A percentile compares a stretch with the other conserved stretches of the same genome.
phyloP scores from a whole-genome alignment of 1,140 invertebrate species.

The Ruditapes philippinarum region DNA sequence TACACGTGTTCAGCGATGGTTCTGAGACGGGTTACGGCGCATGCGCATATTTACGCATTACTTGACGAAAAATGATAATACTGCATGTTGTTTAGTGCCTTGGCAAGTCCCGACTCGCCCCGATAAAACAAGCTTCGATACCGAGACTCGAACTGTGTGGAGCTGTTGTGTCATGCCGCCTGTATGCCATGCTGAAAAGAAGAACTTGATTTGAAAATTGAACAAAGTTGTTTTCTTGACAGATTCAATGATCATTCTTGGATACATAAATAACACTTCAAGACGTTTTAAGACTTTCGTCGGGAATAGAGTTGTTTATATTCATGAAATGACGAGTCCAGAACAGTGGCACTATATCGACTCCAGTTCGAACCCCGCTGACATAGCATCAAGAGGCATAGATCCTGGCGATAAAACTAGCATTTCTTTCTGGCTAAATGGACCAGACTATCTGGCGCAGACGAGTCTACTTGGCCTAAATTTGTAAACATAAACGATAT shows the following conservation, averaged over 20 bases:
- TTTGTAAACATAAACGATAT: background rate
- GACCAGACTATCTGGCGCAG: background rate
- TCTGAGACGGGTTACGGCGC: slow-evolving; percentile 22
- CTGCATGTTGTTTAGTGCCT: background rate
- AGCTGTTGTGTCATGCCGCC: slow-evolving; percentile 42
- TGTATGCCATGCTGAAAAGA: slow-evolving; percentile 2
- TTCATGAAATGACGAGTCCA: background rate
- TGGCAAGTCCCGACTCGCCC: background rate
- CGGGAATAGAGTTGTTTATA: slow-evolving; percentile 51
- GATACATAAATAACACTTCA: slow-evolving; percentile 15
- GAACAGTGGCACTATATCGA: slow-evolving; percentile 36
- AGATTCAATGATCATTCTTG: slow-evolving; percentile 47
- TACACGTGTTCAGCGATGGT: slow-evolving; percentile 7
- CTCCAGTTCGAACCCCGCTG: background rate
- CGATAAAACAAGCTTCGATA: background rate
- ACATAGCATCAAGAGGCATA: background rate
- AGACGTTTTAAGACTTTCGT: slow-evolving; percentile 51
- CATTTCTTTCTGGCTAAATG: background rate
- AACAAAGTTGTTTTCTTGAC: slow-evolving; percentile 29
- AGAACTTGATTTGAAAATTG: slow-evolving; percentile 23
- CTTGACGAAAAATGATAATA: background rate
- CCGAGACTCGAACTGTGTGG: slow-evolving; percentile 1
- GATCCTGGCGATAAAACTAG: background rate
- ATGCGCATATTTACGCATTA: background rate
- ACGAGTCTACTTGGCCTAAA: background rate